Base-by-base conservation (phyloP, 1,140 invertebrate species). In the Psix sp. region DNA sequence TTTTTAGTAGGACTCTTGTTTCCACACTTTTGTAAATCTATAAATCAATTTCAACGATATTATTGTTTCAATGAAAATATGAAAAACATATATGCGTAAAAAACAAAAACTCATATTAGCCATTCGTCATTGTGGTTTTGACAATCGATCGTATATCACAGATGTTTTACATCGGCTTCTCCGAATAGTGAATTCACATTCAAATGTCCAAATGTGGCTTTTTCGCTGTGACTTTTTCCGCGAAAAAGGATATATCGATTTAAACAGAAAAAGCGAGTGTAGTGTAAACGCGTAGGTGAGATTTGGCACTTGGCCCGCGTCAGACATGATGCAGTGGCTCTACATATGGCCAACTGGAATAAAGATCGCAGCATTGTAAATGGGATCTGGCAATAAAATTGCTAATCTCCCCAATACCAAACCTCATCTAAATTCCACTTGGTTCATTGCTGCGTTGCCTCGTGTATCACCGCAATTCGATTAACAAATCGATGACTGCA, bases 331-430 rank as follows among this genome's bases (percentile, higher is more conserved):
- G 24, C 38, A 31, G 13, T 17, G 42, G 18, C 48, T 31, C 33
- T 63, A 52, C 62, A 63, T 68, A 68, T 63, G 63, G 38, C 36
- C 49, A 48, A 39, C 54, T 26, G 71, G 33, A 57, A 68, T 74
- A 68, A 67, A 74, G 51, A 68, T 59, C 39, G 38, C 17, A 13
- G 59, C 10, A 54, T 48, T 54, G 36, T 43, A 62, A 33, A 57
- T 42, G 46, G 60, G 57, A 67, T 67, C 68, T 42, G 48, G 63
- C 68, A 59, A 76, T 76, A 76, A 76, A 76, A 76, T 68, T 72
- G 74, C 68, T 76, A 76, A 76, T 72, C 59, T 52, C 14, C 62
- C 48, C 21, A 38, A 31, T 35, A 26, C 38, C 56, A 14, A 46
- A 17, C 3, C 67, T 72, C 74, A 76, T 76, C 67, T 68, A 68